Evolutionary conservation across 2,113 vertebrate species (phyloP), one percentile per base, ranked within the genome.

Genomic region (Microtus montanus): DNA sequence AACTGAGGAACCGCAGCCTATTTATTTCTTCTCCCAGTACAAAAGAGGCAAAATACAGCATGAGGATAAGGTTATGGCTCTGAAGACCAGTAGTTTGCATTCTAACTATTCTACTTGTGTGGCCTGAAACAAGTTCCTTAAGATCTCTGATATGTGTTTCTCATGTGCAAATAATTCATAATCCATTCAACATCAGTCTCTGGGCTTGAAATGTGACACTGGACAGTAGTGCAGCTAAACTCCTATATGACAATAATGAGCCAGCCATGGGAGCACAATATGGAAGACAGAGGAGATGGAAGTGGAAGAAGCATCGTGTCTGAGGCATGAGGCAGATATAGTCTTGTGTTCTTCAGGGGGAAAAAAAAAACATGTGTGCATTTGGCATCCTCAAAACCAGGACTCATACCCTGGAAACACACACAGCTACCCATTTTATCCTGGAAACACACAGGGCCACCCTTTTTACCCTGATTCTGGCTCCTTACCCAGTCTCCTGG

Each of bases 91-190:
- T 35, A 26, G 6, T 79, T 87, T 73, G 82, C 90, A 78, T 73
- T 78, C 20, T 47, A 28, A 28, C 30, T 73, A 12, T 61, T 82
- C 10, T 10, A 73, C 19, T 41, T 85, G 5, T 35, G 28, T 93
- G 63, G 71, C 14, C 35, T 79, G 70, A 41, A 87, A 73, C 15
- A 83, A 54, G 19, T 61, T 78, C 68, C 41, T 41, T 49, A 70
- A 79, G 68, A 47, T 41, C 70, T 92, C 70, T 70, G 38, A 58
- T 82, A 73, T 77, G 30, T 70, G 52, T 87, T 68, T 87, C n/a
- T 80, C 49, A 75, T 74, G 22, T 82, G 52, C 35, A 77, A 91
- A 95, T 75, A 26, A 82, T 64, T 58, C 58, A 33, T 74, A 92
- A 58, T 30, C 73, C n/a, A 58, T 52, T 68, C 38, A 13, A 30